Base-by-base conservation (phyloP, 2,797 vertebrate species). In the Pantherophis vulpinus region DNA sequence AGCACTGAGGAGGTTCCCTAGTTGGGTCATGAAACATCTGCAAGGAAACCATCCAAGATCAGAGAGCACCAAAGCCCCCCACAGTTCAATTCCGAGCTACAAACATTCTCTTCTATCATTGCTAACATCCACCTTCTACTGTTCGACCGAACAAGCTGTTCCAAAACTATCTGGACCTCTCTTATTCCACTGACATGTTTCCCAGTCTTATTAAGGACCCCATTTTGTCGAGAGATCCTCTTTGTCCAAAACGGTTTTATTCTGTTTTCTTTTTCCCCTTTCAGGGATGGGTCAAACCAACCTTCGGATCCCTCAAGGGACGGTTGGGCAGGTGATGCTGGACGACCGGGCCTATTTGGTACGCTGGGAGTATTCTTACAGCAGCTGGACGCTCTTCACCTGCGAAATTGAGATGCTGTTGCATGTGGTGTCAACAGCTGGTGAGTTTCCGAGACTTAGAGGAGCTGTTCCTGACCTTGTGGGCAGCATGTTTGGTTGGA, bases 371-470 rank as follows among this genome's bases (percentile, higher is more conserved):
- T 98, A 98, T 95, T 99, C 99, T 6, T 99, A 99, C 94, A 99
- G 99, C 96, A 98, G 98, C 96, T 99, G 99, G 99, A 99, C 99
- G 5, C 98, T 99, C 59, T 99, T 99, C 96, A 99, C 99, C 47
- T 99, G 99, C 2, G 99, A 99, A 98, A 98, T 99, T 91, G 99
- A 99, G 97, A 99, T 99, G 99, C 97, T 99, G 93, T 98, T 99
- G 5, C 99, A 99, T 10, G 99, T 99, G 3, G 99, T 99, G 60
- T 99, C 99, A 0, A 99, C 99, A 25, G 99, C 99, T 98, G 99
- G 99, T 99, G 97, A 96, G 94, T 88, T 47, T 90, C 59, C 9
- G 0, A 56, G 70, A 91, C 63, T 51, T n/a, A 6, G 29, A 29
- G 86, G 0, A 42, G 9, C 66, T 20, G 42, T 16, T n/a, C 20